These are phyloP conservation scores for Leucoptera coffeella DNA, from an alignment of 2,888 invertebrate species.

Conservation along the genomic window DNA sequence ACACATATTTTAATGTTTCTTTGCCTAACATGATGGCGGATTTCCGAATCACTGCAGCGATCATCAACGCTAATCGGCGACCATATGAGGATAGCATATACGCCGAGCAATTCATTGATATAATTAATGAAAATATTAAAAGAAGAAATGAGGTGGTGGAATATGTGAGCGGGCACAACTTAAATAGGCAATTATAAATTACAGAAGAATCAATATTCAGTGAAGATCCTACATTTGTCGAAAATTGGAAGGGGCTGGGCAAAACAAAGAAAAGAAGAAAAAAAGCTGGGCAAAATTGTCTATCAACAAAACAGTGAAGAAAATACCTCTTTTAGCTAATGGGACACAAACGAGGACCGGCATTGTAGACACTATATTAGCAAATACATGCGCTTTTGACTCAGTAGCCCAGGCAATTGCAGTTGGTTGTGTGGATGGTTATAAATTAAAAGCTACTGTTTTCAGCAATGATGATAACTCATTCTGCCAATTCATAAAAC, in stretches of 20 bases:
- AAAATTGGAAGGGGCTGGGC: background rate
- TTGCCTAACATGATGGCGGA: too few species aligned
- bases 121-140: too few species aligned
- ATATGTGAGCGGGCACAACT: constrained; percentile 4
- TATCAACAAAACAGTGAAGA: background rate
- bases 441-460: background rate
- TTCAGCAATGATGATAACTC: background rate
- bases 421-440: too few species aligned
- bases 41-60: too few species aligned
- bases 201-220: background rate
- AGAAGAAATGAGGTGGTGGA: too few species aligned
- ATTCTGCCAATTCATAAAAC: background rate
- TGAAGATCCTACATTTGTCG: background rate
- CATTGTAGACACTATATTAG: background rate
- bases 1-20: too few species aligned
- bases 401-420: constrained; percentile 1
- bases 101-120: too few species aligned
- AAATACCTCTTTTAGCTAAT: background rate
- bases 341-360: background rate
- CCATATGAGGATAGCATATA: constrained; percentile 6
- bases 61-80: constrained; percentile 7
- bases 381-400: constrained; percentile 1
- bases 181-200: constrained; percentile 6
- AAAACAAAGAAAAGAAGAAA: background rate
- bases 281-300: too few species aligned